These are phyloP conservation scores for Kryptopterus vitreolus DNA, from an alignment of 2,797 vertebrate species.

Conservation along the genomic window DNA sequence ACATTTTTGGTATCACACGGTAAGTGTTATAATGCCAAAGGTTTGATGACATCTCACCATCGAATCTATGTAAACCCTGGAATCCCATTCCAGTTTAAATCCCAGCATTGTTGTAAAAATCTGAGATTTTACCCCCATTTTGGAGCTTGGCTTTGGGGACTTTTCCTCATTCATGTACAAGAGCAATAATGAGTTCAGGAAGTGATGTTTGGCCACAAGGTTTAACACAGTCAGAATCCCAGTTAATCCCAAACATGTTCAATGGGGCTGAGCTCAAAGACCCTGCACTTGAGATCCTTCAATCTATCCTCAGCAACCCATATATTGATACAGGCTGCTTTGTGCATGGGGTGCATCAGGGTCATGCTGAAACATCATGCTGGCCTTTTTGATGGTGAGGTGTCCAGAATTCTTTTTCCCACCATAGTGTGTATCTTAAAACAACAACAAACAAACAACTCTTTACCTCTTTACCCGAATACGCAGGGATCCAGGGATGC, in stretches of 20 bases:
- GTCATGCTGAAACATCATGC: not conserved
- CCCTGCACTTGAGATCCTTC: not conserved
- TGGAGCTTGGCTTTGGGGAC: not conserved
- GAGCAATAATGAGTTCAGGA: not conserved
- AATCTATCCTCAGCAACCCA: not conserved
- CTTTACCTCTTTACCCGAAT: constrained; percentile 88
- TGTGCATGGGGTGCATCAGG: not conserved
- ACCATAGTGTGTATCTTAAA: not conserved
- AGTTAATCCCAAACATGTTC: constrained; percentile 3
- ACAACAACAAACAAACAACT: not conserved
- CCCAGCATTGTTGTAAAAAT: not conserved
- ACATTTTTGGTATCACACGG: not conserved
- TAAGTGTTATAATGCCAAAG: not conserved
- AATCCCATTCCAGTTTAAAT: constrained; percentile 2
- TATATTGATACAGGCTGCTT: not conserved
- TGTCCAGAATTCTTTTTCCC: not conserved
- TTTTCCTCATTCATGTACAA: not conserved
- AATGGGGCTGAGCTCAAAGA: not conserved
- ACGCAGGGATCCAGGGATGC: constrained; percentile 80
- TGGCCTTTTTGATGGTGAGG: not conserved
- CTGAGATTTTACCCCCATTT: not conserved
- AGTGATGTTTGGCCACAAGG: not conserved
- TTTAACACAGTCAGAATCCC: not conserved
- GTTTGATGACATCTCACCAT: not conserved
- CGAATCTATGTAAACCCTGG: not conserved